Evolutionary conservation across 2,888 invertebrate genomes (phyloP).

Genomic region (Crioceris asparagi): DNA sequence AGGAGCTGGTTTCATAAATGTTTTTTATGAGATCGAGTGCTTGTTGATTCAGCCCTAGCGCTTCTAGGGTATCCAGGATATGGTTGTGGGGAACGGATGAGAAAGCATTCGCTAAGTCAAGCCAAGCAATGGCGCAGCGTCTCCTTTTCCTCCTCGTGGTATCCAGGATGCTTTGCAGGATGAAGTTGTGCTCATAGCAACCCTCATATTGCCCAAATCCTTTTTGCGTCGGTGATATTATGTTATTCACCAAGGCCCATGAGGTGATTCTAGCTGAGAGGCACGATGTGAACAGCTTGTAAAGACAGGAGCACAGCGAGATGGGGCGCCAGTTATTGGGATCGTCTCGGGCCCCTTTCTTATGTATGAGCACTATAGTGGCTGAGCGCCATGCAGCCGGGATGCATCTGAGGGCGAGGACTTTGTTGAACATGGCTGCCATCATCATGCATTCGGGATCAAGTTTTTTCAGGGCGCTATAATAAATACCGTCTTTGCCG

Average conservation of each 20-base stretch:
- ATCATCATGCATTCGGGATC: conserved; percentile 10
- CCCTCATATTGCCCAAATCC: conserved; percentile 31
- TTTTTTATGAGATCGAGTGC: conserved; percentile 10
- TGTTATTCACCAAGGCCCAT: conserved; percentile 10
- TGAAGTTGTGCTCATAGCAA: conserved; percentile 30
- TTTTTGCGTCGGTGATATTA: conserved; percentile 26
- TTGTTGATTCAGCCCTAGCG: conserved; percentile 1
- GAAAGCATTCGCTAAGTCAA: conserved; percentile 34
- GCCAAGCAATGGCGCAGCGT: conserved; percentile 26
- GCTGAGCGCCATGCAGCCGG: conserved; percentile 8
- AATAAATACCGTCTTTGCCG: conserved; percentile 9
- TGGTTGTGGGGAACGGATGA: conserved; percentile 29
- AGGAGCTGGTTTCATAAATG: too few species aligned
- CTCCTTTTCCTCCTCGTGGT: conserved; percentile 14
- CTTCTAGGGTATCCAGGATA: conserved; percentile 4
- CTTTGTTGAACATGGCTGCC: conserved; percentile 4
- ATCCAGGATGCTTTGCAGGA: conserved; percentile 24
- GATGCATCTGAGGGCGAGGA: neutral
- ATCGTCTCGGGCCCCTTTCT: conserved; percentile 14
- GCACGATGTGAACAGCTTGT: conserved; percentile 20
- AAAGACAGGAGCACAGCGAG: conserved; percentile 21
- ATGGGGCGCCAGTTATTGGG: conserved; percentile 28
- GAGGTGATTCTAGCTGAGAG: too few species aligned
- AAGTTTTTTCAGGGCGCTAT: conserved; percentile 4
- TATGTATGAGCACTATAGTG: conserved; percentile 8